These are phyloP conservation scores for Pseudochirops corinnae DNA, from an alignment of 2,797 vertebrate species.

Conservation along the genomic window DNA sequence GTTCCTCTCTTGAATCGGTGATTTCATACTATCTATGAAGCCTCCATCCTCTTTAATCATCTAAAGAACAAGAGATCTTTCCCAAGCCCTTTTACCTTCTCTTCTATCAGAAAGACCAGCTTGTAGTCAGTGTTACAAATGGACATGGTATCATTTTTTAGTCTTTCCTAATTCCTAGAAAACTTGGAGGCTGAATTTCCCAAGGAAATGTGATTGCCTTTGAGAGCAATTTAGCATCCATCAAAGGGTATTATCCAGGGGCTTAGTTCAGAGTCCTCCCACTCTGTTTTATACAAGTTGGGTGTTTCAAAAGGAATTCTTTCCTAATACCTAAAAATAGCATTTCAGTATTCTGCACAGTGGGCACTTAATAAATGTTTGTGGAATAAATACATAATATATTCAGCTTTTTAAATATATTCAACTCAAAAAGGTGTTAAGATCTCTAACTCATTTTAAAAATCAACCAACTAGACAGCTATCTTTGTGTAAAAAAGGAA, in stretches of 20 bases:
- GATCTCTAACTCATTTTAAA: background rate
- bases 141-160: background rate
- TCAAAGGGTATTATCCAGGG: background rate
- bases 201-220: background rate
- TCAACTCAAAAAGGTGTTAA: background rate
- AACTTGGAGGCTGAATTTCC: background rate
- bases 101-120: background rate
- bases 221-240: background rate
- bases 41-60: background rate
- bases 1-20: background rate
- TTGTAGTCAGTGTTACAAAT: background rate
- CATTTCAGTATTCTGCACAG: background rate
- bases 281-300: background rate
- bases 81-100: background rate
- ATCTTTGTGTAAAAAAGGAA: background rate
- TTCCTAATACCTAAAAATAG: background rate
- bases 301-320: background rate
- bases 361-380: background rate
- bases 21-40: conserved; percentile 2
- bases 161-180: background rate
- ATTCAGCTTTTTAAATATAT: background rate
- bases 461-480: background rate
- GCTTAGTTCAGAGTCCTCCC: background rate
- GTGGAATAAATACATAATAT: background rate
- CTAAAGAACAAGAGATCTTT: background rate